phyloP scores from a whole-genome alignment of 2,888 invertebrate species.

The Helicoverpa assulta region DNA sequence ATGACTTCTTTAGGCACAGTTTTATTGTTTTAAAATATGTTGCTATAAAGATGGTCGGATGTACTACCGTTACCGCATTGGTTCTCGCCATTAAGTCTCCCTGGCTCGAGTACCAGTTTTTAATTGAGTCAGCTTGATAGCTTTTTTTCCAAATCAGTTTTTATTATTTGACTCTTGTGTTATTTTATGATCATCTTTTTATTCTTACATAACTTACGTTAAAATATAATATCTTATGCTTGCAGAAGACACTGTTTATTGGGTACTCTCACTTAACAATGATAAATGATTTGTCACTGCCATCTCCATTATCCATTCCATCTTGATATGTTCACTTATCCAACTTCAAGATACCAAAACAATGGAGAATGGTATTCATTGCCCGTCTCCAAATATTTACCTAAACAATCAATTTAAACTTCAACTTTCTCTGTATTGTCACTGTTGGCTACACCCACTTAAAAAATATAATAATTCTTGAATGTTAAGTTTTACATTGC shows the following conservation, averaged over 20 bases:
- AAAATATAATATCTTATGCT: neutral
- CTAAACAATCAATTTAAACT: constrained; percentile 38
- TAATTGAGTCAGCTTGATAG: constrained; percentile 68
- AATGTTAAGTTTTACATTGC: constrained; percentile 15
- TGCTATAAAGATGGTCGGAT: constrained; percentile 59
- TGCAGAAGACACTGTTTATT: neutral
- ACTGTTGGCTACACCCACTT: constrained; percentile 41
- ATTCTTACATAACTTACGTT: constrained; percentile 8
- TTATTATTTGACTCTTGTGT: constrained; percentile 48
- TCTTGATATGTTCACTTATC: constrained; percentile 5
- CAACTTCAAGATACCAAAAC: constrained; percentile 14
- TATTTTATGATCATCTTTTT: constrained; percentile 34
- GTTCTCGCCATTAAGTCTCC: constrained; percentile 65
- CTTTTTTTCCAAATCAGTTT: constrained; percentile 59
- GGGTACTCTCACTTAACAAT: neutral
- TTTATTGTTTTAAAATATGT: constrained; percentile 54
- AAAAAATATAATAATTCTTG: constrained; percentile 35
- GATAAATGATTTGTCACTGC: neutral
- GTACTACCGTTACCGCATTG: constrained; percentile 66
- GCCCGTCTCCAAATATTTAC: constrained; percentile 41
- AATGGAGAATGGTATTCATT: constrained; percentile 20
- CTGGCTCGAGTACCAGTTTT: constrained; percentile 66
- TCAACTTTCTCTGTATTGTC: constrained; percentile 47
- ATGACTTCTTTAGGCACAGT: constrained; percentile 27
- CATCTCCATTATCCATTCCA: constrained; percentile 8